Evolutionary conservation across 2,113 vertebrate species (phyloP), one percentile per base, ranked within the genome.

Genomic region (Oxygymnocypris stewartii): DNA sequence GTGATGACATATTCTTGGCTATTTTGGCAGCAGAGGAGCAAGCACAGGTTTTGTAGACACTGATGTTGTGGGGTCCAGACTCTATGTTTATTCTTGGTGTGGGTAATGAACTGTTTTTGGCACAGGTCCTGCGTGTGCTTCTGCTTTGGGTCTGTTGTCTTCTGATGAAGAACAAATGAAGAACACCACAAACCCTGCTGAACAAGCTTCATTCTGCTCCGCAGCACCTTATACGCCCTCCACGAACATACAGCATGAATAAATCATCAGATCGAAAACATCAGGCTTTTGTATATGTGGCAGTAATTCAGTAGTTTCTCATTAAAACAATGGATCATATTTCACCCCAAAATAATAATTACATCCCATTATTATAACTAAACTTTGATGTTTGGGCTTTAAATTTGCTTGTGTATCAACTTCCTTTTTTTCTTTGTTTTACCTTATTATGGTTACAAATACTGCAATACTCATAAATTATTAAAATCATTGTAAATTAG

Each of bases 91-190:
- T 31, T 31, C 28, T 31, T 31, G 28, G 28, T 31, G 28, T 31
- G 28, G 28, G 28, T 31, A 31, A 31, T 31, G 28, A 31, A 31
- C 28, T 31, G 28, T 31, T 31, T 49, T 93, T 93, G 93, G 92
- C 92, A 93, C 91, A 25, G 87, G 86, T 88, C 88, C 82, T 79
- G 87, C 84, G 86, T 69, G 69, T 37, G 51, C 76, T 35, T 51
- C 75, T 51, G 75, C 14, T 77, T 28, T 10, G n/a, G 11, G 23
- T 74, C 71, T 42, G 71, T 14, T 31, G 18, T 31, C 47, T 49
- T 12, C 12, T 49, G 47, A 49, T 49, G n/a, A n/a, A n/a, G n/a
- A n/a, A n/a, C n/a, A 31, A 4, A 51, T 2, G 44, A 51, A 47
- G 47, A 8, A 75, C 47, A 25, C 23, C 6, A 35, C 65, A 67